These are phyloP conservation scores for Amphiprion percula DNA, from an alignment of 2,113 vertebrate species.

Conservation along the genomic window DNA sequence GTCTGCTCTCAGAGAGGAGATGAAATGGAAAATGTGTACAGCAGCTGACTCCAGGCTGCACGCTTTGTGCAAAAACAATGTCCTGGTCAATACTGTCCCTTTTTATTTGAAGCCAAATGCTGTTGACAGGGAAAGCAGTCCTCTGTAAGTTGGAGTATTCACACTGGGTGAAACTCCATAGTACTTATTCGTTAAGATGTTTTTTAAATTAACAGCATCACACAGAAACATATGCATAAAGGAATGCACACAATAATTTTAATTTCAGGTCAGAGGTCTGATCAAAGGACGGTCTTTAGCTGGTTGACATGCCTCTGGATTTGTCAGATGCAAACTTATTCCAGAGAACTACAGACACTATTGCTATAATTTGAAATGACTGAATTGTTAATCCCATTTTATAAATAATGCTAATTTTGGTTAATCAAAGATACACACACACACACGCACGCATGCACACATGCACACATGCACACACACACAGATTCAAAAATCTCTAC, in stretches of 20 bases:
- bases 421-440: neutral
- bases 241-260: neutral
- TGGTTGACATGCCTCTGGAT: neutral
- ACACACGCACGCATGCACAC: too few relatives aligned
- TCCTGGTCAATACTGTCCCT: slow-evolving; percentile 34
- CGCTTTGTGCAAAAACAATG: slow-evolving; percentile 47
- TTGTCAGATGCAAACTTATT: neutral
- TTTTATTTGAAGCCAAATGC: slow-evolving; percentile 28
- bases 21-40: slow-evolving; percentile 62
- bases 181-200: neutral
- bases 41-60: slow-evolving; percentile 32
- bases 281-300: neutral
- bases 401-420: neutral
- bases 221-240: neutral
- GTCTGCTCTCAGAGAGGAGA: slow-evolving; percentile 45
- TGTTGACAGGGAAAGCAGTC: neutral
- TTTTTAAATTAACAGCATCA: neutral
- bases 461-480: too few relatives aligned
- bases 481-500: too few relatives aligned
- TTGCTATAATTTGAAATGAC: neutral
- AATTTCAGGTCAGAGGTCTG: neutral
- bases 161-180: too few relatives aligned
- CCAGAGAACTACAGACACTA: neutral
- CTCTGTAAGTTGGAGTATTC: too few relatives aligned
- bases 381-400: neutral